Percentiles rank a stretch among this genome's conserved stretches.
Evolutionary conservation across 2,797 vertebrate genomes (phyloP).

Genomic region (Adelosebastes latens): DNA sequence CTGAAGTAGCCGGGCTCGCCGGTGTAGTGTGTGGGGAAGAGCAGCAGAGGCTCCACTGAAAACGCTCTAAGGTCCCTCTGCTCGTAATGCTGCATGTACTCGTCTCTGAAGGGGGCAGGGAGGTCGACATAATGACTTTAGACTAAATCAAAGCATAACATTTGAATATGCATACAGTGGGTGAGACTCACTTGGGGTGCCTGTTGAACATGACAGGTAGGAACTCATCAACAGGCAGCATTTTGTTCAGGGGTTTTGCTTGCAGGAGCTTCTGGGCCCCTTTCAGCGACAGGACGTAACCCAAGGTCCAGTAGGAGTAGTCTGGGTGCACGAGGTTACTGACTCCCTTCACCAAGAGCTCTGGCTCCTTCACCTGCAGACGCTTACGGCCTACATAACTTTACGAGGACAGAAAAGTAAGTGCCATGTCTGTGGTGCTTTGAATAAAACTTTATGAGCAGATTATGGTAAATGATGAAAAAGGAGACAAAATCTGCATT

Average conservation of each 20-base stretch:
- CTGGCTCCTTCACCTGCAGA: constrained; percentile 66
- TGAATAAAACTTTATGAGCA: background rate
- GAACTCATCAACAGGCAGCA: constrained; percentile 80
- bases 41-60: constrained; percentile 88
- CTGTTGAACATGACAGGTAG: constrained; percentile 80
- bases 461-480: background rate
- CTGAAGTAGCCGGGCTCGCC: constrained; percentile 92
- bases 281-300: constrained; percentile 66
- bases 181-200: constrained; percentile 73
- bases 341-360: constrained; percentile 67
- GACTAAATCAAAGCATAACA: background rate
- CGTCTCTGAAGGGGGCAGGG: constrained; percentile 66
- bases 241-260: constrained; percentile 67
- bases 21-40: constrained; percentile 92
- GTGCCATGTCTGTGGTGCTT: background rate
- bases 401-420: background rate
- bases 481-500: background rate
- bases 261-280: constrained; percentile 72
- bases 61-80: constrained; percentile 88
- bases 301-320: constrained; percentile 82
- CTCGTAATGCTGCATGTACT: constrained; percentile 87
- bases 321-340: constrained; percentile 71
- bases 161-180: background rate
- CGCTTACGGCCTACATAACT: constrained; percentile 77
- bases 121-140: background rate